Evolutionary conservation across 1,140 invertebrate genomes (phyloP).

Genomic region (Wasmannia auropunctata): DNA sequence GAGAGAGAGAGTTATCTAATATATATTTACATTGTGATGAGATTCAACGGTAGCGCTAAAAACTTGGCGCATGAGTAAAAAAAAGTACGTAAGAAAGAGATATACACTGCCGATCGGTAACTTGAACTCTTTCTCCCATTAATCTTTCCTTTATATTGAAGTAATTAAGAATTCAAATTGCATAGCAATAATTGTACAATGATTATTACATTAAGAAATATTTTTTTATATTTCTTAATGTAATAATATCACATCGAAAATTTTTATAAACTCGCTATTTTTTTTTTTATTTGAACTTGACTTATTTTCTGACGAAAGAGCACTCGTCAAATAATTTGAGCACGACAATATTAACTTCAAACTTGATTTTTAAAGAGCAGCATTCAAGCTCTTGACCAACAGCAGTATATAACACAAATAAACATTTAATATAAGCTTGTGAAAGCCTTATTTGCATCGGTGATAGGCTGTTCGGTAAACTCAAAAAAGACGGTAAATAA

Average conservation of each 20-base stretch:
- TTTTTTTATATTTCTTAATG: neutral
- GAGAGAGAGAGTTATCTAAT: neutral
- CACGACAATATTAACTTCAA: neutral
- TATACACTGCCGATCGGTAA: neutral
- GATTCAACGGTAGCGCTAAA: neutral
- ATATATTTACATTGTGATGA: conserved; percentile 34
- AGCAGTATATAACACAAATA: neutral
- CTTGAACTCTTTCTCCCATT: neutral
- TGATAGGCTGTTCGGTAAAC: neutral
- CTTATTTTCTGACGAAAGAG: neutral
- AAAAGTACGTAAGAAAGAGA: conserved; percentile 1
- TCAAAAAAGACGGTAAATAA: conserved; percentile 21
- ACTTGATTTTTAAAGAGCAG: neutral
- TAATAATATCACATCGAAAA: too few species aligned
- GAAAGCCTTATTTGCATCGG: conserved; percentile 22
- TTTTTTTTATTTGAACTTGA: neutral
- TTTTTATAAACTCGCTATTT: too few species aligned
- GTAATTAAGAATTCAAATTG: neutral
- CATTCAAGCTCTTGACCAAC: conserved; percentile 4
- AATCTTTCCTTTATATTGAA: neutral
- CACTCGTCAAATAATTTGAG: neutral
- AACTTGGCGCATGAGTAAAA: neutral
- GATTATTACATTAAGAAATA: neutral
- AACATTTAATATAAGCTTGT: conserved; percentile 12
- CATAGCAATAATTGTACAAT: neutral